phyloP scores from a whole-genome alignment of 2,797 vertebrate genomes.

The Xenentodon cancila region DNA sequence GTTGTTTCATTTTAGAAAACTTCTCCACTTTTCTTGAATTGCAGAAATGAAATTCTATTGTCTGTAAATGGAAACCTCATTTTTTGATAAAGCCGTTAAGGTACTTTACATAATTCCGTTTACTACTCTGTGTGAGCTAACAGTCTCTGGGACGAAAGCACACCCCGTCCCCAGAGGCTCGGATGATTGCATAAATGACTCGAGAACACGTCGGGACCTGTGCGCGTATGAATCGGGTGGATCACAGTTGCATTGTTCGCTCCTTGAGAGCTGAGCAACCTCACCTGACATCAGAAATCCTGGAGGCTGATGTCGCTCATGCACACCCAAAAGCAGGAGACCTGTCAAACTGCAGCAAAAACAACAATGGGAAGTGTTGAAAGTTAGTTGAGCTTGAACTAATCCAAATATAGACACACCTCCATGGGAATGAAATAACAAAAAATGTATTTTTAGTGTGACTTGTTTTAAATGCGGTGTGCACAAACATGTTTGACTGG shows the following conservation, averaged over 20 bases:
- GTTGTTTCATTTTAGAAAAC: too few relatives aligned
- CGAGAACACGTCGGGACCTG: constrained; percentile 66
- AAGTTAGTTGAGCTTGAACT: constrained; percentile 43
- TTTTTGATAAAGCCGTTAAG: neutral
- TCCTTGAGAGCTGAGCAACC: constrained; percentile 30
- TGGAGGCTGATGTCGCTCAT: constrained; percentile 34
- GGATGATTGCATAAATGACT: constrained; percentile 61
- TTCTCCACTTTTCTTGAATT: neutral
- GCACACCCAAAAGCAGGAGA: constrained; percentile 33
- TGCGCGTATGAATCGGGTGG: constrained; percentile 29
- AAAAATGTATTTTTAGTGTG: constrained; percentile 71
- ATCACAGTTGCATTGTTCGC: constrained; percentile 25
- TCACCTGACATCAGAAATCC: constrained; percentile 33
- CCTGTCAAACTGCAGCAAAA: constrained; percentile 40
- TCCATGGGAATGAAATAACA: constrained; percentile 33
- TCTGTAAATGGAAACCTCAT: neutral
- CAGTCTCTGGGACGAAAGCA: constrained; percentile 37
- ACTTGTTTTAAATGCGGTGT: constrained; percentile 60
- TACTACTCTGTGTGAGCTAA: constrained; percentile 28
- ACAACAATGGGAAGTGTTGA: constrained; percentile 71
- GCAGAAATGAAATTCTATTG: neutral
- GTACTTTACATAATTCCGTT: constrained; percentile 36
- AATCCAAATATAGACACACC: constrained; percentile 70
- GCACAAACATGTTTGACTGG: constrained; percentile 58
- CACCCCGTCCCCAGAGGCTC: constrained; percentile 59